Evolutionary conservation across 2,797 vertebrate species (phyloP).

Genomic region (Onychomys torridus): DNA sequence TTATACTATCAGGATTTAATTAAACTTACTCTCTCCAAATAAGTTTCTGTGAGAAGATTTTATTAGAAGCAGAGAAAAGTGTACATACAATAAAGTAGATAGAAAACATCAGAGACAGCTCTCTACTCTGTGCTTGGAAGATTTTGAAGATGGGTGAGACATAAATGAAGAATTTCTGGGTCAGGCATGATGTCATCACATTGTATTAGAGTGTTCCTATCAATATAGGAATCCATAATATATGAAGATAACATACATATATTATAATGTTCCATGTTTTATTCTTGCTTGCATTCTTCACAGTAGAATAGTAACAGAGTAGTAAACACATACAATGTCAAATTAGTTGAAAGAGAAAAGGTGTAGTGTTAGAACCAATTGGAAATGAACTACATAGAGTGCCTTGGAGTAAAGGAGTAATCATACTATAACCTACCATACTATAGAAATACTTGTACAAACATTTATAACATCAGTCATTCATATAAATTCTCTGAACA

Average conservation of each 20-base stretch:
- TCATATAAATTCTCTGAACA: neutral
- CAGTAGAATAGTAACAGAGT: neutral
- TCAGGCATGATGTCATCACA: neutral
- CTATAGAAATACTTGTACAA: neutral
- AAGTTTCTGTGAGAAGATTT: neutral
- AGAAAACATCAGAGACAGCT: neutral
- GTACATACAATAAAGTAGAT: constrained; percentile 3
- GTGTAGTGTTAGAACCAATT: neutral
- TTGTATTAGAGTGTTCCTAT: neutral
- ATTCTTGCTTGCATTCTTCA: neutral
- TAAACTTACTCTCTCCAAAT: constrained; percentile 17
- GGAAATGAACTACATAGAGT: neutral
- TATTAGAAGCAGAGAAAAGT: neutral
- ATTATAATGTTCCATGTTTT: neutral
- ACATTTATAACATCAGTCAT: neutral
- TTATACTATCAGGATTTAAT: constrained; percentile 18
- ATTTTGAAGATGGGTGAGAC: neutral
- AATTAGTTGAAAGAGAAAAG: neutral
- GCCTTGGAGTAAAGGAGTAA: neutral
- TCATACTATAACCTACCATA: neutral
- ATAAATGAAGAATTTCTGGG: neutral
- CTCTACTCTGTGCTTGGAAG: neutral
- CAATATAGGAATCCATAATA: neutral
- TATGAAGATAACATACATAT: neutral
- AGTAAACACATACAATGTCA: neutral